Evolutionary conservation across 30 jellyfish, hydroid and myxozoan species (phyloP), one percentile per base, ranked within the genome.

Genomic region (Hydractinia symbiolongicarpus): DNA sequence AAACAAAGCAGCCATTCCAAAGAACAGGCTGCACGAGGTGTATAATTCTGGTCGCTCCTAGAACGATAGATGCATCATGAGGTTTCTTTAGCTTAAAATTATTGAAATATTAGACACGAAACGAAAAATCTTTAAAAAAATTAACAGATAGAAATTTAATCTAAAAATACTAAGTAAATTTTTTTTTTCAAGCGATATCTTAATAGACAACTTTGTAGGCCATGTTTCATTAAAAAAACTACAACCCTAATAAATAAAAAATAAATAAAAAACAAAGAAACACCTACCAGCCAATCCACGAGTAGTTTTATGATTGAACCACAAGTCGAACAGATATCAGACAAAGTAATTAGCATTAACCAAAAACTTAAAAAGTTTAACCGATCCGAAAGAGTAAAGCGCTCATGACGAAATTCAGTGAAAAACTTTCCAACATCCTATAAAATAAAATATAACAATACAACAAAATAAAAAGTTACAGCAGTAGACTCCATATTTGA

Each of bases 321-420:
- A 50, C 84, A 69, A 57, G 88, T 74, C 52, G 88, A 85, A 79
- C 87, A 84, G 11, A 83, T 84, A 77, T 93, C 98, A 56, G 96
- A 83, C 50, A 93, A 14, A 6, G 85, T 73, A 7, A 88, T 64
- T 76, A 93, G 89, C 49, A 87, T 44, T 11, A 93, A 82, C 98
- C 98, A 93, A 83, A 93, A 93, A 79, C 88, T 93, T 14, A 93
- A 8, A 74, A 93, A 93, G 64, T 87, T 93, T 94, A 93, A 7
- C 73, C 88, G 87, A 76, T 93, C 98, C 8, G 96, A 79, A 30
- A 86, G 60, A 7, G 95, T 91, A 54, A 91, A 88, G 58, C 84
- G 49, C 53, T 91, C 98, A 61, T 91, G 95, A 58, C 98, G 94
- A 79, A 81, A 91, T 5, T 91, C 98, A 53, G 67, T 54, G 82